Evolutionary conservation across 1,140 invertebrate genomes (phyloP), one percentile per base, ranked within the genome.

Genomic region (Heliconius eleuchia): DNA sequence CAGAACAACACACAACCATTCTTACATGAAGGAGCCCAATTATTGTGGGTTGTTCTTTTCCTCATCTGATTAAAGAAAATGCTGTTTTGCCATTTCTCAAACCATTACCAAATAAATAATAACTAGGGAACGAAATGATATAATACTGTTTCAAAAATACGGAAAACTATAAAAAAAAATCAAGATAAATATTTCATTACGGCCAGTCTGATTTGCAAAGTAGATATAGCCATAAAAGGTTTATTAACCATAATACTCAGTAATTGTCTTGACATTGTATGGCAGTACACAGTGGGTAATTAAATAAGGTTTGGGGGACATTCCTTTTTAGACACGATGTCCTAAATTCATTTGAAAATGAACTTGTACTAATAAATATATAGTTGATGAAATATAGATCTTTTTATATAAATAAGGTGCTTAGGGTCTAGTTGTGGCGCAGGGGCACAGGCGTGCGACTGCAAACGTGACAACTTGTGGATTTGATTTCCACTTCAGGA

Each of bases 251-350:
- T 66, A 66, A 66, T 66, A 30, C 60, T 23, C 19, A 52, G n/a
- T 66, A 66, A 66, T 66, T 66, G 60, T 66, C 60, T 66, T 66
- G 27, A 66, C 60, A 66, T 66, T 66, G 60, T 66, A 30, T 13
- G 23, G 27, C 23, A 66, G 60, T 30, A 30, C 57, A 27, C 60
- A 66, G 60, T 66, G 3, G 60, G 60, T 66, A 30, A 66, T 66
- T 66, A 66, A 66, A 66, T 66, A 16, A 66, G 60, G n/a, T 30
- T 66, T 30, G 30, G 19, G 37, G n/a, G 74, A 75, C 74, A 75
- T 60, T 75, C 74, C 55, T 75, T 75, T 74, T 75, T 66, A 60
- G 37, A 27, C 46, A 50, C 34, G 46, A 57, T 50, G 11, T 57
- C 30, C 52, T n/a, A 42, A 42, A 75, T 16, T 75, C 23, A 11